Evolutionary conservation across 1,140 invertebrate species (phyloP).

Genomic region (Phocides pigmalion): DNA sequence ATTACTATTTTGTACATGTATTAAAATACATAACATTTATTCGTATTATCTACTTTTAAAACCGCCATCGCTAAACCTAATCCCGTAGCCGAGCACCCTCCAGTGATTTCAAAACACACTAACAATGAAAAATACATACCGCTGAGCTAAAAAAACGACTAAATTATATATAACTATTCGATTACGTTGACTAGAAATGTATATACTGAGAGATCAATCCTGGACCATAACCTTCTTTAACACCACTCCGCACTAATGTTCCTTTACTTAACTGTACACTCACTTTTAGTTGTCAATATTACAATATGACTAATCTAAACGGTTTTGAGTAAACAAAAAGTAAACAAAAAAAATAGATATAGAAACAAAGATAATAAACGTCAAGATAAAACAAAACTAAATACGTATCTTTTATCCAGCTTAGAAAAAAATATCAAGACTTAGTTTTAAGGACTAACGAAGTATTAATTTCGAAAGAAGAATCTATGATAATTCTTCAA

Average conservation of each 20-base stretch:
- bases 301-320: constrained; percentile 4
- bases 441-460: too few relatives aligned
- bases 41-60: neutral
- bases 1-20: constrained; percentile 9
- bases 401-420: too few relatives aligned
- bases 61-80: neutral
- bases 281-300: constrained; percentile 39
- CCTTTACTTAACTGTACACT: constrained; percentile 45
- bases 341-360: neutral
- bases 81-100: constrained; percentile 29
- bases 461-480: too few relatives aligned
- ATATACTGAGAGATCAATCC: constrained; percentile 69
- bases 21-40: constrained; percentile 10
- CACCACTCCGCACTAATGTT: constrained; percentile 42
- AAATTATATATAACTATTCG: constrained; percentile 52
- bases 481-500: constrained; percentile 1
- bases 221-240: constrained; percentile 31
- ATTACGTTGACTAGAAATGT: constrained; percentile 76
- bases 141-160: constrained; percentile 57
- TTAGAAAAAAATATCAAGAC: too few relatives aligned
- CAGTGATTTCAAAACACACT: constrained; percentile 45
- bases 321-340: neutral
- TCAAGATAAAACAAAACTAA: too few relatives aligned
- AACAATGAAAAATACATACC: constrained; percentile 52
- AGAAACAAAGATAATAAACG: neutral